These are phyloP conservation scores for Diaperis boleti DNA, from an alignment of 2,888 invertebrate species.

Conservation along the genomic window DNA sequence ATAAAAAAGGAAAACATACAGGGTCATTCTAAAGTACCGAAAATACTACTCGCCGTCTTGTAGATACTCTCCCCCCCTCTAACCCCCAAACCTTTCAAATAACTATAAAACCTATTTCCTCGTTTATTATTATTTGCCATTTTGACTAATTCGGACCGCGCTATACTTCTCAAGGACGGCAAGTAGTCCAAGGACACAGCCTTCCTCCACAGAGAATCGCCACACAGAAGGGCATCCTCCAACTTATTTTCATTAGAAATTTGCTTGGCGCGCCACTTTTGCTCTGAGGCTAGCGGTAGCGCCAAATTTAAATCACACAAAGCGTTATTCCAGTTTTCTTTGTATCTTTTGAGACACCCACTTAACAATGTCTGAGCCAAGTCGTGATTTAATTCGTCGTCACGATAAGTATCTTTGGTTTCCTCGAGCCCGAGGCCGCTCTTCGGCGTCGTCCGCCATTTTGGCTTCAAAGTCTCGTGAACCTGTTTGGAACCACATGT, in stretches of 20 bases:
- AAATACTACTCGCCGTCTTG: constrained; percentile 43
- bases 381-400: constrained; percentile 55
- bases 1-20: too few relatives aligned
- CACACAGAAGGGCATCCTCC: constrained; percentile 67
- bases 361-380: constrained; percentile 60
- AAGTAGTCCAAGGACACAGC: constrained; percentile 77
- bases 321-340: constrained; percentile 25
- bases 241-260: constrained; percentile 65
- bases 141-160: constrained; percentile 75
- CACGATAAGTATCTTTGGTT: constrained; percentile 55
- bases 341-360: constrained; percentile 47
- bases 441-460: constrained; percentile 54
- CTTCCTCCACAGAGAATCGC: constrained; percentile 68
- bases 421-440: constrained; percentile 65
- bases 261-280: constrained; percentile 64
- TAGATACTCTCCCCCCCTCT: constrained; percentile 38
- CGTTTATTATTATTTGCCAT: constrained; percentile 73
- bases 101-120: constrained; percentile 83
- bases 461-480: constrained; percentile 55
- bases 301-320: constrained; percentile 48
- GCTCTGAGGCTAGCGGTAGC: constrained; percentile 51
- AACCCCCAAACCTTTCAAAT: constrained; percentile 66
- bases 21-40: constrained; percentile 7
- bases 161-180: constrained; percentile 76
- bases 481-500: constrained; percentile 48